Evolutionary conservation across 2,888 invertebrate genomes (phyloP).

Genomic region (Ophion ventricosus): DNA sequence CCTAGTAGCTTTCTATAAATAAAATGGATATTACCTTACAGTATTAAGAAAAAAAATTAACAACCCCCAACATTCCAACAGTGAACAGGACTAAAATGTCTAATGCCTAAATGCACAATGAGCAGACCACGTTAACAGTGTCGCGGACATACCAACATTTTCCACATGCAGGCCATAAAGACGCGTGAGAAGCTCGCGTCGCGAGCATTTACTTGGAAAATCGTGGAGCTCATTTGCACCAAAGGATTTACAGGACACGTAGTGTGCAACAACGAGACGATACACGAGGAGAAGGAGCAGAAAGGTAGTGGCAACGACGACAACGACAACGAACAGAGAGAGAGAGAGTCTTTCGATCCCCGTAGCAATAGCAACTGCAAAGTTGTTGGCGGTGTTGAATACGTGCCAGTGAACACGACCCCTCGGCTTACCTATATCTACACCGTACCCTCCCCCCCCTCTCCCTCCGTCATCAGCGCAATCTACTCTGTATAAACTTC

Average conservation of each 20-base stretch:
- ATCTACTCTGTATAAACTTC: slow-evolving; percentile 26
- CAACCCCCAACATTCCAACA: too few relatives aligned
- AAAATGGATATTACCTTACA: too few relatives aligned
- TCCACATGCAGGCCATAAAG: slow-evolving; percentile 41
- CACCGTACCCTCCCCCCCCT: slow-evolving; percentile 51
- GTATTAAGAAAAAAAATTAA: too few relatives aligned
- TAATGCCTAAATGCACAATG: not conserved
- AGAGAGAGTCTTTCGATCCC: slow-evolving; percentile 57
- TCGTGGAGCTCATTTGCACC: slow-evolving; percentile 66
- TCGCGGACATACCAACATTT: slow-evolving; percentile 33
- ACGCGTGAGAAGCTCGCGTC: slow-evolving; percentile 52
- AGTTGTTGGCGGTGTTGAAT: slow-evolving; percentile 58
- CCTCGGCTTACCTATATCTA: slow-evolving; percentile 72
- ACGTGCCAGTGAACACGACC: slow-evolving; percentile 72
- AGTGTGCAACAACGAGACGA: slow-evolving; percentile 45
- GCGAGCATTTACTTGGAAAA: slow-evolving; percentile 69
- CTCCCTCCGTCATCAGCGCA: slow-evolving; percentile 28
- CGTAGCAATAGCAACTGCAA: slow-evolving; percentile 53
- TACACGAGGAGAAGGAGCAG: slow-evolving; percentile 19
- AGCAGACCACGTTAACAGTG: slow-evolving; percentile 45
- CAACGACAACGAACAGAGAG: slow-evolving; percentile 28
- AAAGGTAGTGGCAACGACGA: not conserved
- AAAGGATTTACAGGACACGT: slow-evolving; percentile 69
- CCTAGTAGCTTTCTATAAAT: too few relatives aligned
- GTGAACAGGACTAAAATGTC: too few relatives aligned